phyloP scores from a whole-genome alignment of 2,888 invertebrate genomes.

The Apotomis betuletana region DNA sequence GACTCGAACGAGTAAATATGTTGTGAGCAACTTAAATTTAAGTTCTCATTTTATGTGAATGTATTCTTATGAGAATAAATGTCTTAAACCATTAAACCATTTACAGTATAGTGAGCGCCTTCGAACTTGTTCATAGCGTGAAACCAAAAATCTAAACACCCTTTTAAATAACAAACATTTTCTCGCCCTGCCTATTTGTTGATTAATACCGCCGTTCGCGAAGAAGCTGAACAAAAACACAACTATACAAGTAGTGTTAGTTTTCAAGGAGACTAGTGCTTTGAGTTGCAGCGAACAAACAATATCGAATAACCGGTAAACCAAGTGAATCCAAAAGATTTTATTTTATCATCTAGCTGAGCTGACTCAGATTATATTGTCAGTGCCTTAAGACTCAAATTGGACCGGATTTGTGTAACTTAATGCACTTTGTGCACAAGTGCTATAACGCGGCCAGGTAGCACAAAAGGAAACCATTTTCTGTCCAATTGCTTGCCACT shows the following conservation, averaged over 20 bases:
- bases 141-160: too few species aligned
- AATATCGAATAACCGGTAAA: conserved; percentile 8
- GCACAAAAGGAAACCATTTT: conserved; percentile 21
- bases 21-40: too few species aligned
- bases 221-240: neutral
- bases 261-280: neutral
- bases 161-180: too few species aligned
- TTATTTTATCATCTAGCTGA: neutral
- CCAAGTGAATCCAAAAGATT: conserved; percentile 1
- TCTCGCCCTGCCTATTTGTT: too few species aligned
- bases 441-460: conserved; percentile 1
- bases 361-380: neutral
- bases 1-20: too few species aligned
- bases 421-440: conserved; percentile 4
- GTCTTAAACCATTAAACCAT: too few species aligned
- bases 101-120: too few species aligned
- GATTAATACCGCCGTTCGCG: too few species aligned
- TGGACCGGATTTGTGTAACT: conserved; percentile 6
- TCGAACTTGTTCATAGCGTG: too few species aligned
- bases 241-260: too few species aligned
- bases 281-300: conserved; percentile 8
- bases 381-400: neutral
- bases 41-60: too few species aligned
- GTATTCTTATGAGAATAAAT: too few species aligned
- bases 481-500: conserved; percentile 12